These are phyloP conservation scores for Lycopodina hypogea DNA, from an alignment of 37 sponge, comb jelly and placozoan species.

Conservation along the genomic window DNA sequence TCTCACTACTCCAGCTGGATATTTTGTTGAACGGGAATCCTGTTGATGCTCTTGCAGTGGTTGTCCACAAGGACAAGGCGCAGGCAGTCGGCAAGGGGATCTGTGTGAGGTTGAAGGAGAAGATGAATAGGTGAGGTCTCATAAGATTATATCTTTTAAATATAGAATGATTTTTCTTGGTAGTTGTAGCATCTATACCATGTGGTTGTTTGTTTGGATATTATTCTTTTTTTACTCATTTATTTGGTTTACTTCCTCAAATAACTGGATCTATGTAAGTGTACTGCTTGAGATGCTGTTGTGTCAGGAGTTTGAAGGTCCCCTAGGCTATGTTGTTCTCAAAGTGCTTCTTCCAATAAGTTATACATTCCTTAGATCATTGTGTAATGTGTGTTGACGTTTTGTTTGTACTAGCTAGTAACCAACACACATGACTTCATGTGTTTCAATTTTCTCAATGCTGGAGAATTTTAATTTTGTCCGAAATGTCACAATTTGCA, in stretches of 20 bases:
- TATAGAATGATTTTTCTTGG: constrained; percentile 10
- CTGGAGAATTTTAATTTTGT: no score
- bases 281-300: background rate
- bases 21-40: constrained; percentile 81
- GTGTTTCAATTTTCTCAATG: no score
- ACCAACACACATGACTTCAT: no score
- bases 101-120: constrained; percentile 67
- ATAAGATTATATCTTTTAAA: background rate
- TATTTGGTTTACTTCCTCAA: background rate
- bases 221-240: background rate
- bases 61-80: constrained; percentile 80
- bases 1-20: constrained; percentile 59
- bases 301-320: background rate
- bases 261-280: background rate
- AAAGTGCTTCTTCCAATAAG: no score
- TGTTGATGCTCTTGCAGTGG: constrained; percentile 83
- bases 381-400: no score
- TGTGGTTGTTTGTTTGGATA: background rate
- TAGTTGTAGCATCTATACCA: background rate
- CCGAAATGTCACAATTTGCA: no score
- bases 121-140: constrained; percentile 60
- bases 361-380: no score
- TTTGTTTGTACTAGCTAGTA: no score
- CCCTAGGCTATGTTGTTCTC: no score
- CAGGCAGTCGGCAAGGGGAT: constrained; percentile 46